Evolutionary conservation across 2,888 invertebrate species (phyloP).

Genomic region (Leucophenga montana): DNA sequence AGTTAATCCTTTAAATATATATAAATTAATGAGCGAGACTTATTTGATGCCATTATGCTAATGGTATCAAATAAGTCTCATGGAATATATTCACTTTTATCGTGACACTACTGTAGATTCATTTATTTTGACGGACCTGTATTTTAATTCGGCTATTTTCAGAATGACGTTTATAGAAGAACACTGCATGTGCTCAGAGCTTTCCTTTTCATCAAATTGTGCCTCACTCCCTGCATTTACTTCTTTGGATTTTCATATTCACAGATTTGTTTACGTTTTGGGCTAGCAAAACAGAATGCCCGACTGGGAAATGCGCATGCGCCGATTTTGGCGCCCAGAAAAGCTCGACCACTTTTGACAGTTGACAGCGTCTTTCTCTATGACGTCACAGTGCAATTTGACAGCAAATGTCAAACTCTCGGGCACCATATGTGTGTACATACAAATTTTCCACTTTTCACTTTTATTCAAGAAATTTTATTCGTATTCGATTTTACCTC

Average conservation of each 20-base stretch:
- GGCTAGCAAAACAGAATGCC: slow-evolving; percentile 51
- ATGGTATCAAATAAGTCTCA: too few relatives aligned
- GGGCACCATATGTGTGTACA: slow-evolving; percentile 33
- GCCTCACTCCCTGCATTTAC: background rate
- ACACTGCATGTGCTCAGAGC: background rate
- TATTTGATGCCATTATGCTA: too few relatives aligned
- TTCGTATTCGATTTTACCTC: slow-evolving; percentile 74
- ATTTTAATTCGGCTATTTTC: background rate
- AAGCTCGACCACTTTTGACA: slow-evolving; percentile 57
- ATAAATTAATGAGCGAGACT: too few relatives aligned
- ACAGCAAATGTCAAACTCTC: slow-evolving; percentile 53
- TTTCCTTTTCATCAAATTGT: slow-evolving; percentile 25
- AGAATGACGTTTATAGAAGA: background rate
- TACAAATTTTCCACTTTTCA: slow-evolving; percentile 54
- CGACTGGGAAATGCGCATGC: slow-evolving; percentile 50
- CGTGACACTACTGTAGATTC: background rate
- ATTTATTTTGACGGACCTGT: background rate
- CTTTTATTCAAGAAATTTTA: slow-evolving; percentile 24
- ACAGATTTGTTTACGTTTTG: slow-evolving; percentile 50
- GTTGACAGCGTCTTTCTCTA: slow-evolving; percentile 43
- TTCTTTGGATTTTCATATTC: background rate
- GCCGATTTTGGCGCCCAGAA: slow-evolving; percentile 37
- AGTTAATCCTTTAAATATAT: too few relatives aligned
- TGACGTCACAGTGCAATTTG: slow-evolving; percentile 56
- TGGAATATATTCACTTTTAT: too few relatives aligned